Conservation (phyloP, 2,888 invertebrate species). For the Saturnia japonica region DNA sequence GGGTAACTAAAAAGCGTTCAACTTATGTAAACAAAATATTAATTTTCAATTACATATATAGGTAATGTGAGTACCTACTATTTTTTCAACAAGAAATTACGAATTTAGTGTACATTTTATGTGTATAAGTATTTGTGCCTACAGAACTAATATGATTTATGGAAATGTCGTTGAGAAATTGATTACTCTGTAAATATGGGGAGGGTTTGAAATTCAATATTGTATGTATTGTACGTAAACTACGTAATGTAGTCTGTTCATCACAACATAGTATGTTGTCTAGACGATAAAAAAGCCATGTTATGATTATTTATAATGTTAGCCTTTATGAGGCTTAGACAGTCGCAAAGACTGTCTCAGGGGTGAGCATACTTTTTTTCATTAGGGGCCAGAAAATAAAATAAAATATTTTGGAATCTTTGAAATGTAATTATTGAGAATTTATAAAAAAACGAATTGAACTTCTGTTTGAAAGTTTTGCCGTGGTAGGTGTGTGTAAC, state of each 20-base stretch:
- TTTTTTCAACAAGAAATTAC: too few relatives aligned
- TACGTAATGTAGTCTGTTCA: neutral
- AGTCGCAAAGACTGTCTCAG: neutral
- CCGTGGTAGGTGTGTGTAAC: too few relatives aligned
- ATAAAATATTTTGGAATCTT: too few relatives aligned
- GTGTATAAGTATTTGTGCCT: neutral
- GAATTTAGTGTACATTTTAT: neutral
- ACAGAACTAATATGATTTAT: neutral
- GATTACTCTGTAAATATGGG: neutral
- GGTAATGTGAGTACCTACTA: too few relatives aligned
- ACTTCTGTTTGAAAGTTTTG: too few relatives aligned
- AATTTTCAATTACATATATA: neutral
- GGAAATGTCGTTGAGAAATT: slow-evolving; percentile 7
- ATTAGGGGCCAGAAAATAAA: too few relatives aligned
- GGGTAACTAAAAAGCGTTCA: too few relatives aligned
- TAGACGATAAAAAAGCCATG: neutral
- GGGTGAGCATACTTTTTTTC: neutral
- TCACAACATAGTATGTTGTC: neutral
- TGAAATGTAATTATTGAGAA: too few relatives aligned
- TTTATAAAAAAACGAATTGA: too few relatives aligned
- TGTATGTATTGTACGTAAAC: neutral
- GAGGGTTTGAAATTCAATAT: slow-evolving; percentile 3
- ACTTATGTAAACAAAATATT: too few relatives aligned
- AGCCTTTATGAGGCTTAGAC: neutral
- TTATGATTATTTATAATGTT: neutral